Conservation (phyloP, 2,888 invertebrate genomes). For the Cryptus armator region DNA sequence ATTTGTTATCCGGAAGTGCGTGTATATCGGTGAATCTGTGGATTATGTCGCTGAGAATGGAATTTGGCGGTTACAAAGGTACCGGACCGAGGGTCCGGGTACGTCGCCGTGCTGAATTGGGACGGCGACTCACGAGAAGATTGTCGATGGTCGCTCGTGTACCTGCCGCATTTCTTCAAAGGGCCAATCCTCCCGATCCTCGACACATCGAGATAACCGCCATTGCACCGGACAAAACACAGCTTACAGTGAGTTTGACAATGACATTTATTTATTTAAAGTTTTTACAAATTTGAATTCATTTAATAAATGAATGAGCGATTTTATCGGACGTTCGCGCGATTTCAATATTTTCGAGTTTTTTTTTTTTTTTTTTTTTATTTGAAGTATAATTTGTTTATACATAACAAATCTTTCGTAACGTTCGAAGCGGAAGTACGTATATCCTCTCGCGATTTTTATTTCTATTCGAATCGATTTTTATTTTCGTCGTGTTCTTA, state of each 20-base stretch:
- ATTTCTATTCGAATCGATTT: no score
- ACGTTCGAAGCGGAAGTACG: no score
- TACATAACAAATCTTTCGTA: no score
- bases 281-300: no score
- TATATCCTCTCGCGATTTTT: no score
- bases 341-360: no score
- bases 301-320: no score
- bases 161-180: constrained; percentile 87
- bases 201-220: constrained; percentile 88
- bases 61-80: constrained; percentile 81
- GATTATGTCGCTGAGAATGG: constrained; percentile 78
- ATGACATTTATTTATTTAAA: background rate
- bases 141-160: constrained; percentile 87
- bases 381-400: no score
- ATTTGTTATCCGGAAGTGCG: background rate
- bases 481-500: background rate
- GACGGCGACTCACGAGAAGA: constrained; percentile 87
- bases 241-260: constrained; percentile 87
- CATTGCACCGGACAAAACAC: constrained; percentile 89
- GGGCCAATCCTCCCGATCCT: constrained; percentile 83
- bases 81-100: constrained; percentile 80
- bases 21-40: constrained; percentile 4
- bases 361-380: no score
- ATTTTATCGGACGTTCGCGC: no score
- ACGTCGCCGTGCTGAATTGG: constrained; percentile 86